Conservation (phyloP, 2,888 invertebrate genomes). For the Platycheirus albimanus region DNA sequence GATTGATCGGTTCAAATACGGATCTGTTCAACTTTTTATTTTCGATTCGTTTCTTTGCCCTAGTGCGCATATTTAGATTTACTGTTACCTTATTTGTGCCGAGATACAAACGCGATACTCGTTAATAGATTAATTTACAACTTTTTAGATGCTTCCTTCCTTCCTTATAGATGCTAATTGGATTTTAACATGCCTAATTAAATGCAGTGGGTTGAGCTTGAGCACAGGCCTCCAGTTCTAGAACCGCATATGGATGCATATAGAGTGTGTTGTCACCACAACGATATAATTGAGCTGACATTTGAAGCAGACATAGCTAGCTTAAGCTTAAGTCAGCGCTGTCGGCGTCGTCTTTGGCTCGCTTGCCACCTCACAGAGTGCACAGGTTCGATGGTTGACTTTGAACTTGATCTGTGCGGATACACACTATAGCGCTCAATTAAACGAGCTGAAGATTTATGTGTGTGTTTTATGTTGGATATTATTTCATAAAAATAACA, state of each 20-base stretch:
- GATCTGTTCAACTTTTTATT: slow-evolving; percentile 13
- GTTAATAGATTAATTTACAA: slow-evolving; percentile 12
- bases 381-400: slow-evolving; percentile 66
- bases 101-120: neutral
- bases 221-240: slow-evolving; percentile 1
- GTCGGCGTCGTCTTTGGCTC: neutral
- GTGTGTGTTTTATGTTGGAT: slow-evolving; percentile 7
- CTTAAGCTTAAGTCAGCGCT: no score
- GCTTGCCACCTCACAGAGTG: slow-evolving; percentile 5
- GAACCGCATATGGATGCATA: slow-evolving; percentile 37
- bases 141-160: slow-evolving; percentile 32
- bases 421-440: slow-evolving; percentile 37
- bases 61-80: neutral
- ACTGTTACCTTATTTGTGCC: slow-evolving; percentile 2
- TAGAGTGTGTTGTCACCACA: slow-evolving; percentile 18
- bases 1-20: slow-evolving; percentile 6
- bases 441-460: slow-evolving; percentile 8
- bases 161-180: slow-evolving; percentile 48
- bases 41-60: neutral
- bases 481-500: slow-evolving; percentile 49
- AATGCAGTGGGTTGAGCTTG: slow-evolving; percentile 22
- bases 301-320: slow-evolving; percentile 18
- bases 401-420: slow-evolving; percentile 66
- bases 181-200: slow-evolving; percentile 62
- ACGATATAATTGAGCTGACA: slow-evolving; percentile 53